Conservation (phyloP, 1,140 invertebrate species). For the Atta texana region DNA sequence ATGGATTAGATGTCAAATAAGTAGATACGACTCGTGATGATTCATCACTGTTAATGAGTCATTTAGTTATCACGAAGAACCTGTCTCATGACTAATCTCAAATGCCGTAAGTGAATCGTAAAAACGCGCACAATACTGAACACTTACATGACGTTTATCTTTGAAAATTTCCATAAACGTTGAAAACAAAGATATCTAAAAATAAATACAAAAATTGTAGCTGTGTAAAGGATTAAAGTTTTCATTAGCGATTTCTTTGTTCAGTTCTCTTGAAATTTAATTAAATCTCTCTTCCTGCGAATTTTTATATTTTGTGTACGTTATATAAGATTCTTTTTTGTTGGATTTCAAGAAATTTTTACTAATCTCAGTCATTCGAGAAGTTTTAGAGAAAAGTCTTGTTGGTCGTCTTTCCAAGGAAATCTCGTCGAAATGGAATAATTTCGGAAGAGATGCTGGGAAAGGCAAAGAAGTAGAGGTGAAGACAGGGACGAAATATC, state of each 20-base stretch:
- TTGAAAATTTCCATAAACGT: not conserved
- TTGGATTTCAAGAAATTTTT: slow-evolving; percentile 10
- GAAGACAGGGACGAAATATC: slow-evolving; percentile 22
- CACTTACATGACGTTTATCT: not conserved
- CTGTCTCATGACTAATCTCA: slow-evolving; percentile 15
- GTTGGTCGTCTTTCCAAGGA: not conserved
- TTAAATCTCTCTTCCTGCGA: not conserved
- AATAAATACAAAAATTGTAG: not conserved
- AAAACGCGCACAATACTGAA: too few relatives aligned
- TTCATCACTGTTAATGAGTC: slow-evolving; percentile 43
- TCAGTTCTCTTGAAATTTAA: not conserved
- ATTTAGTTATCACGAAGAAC: slow-evolving; percentile 10
- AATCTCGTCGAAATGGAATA: slow-evolving; percentile 35
- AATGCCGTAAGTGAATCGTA: slow-evolving; percentile 5
- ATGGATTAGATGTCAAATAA: slow-evolving; percentile 24
- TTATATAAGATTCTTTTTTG: not conserved
- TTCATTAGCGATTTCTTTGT: not conserved
- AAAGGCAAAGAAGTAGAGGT: not conserved
- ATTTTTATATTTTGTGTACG: not conserved
- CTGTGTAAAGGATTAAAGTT: not conserved
- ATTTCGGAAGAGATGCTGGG: not conserved
- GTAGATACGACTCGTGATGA: slow-evolving; percentile 20
- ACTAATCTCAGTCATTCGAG: slow-evolving; percentile 7
- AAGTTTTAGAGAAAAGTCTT: not conserved
- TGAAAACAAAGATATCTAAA: not conserved